Evolutionary conservation across 2,888 invertebrate genomes (phyloP).

Genomic region (Lithophane ornitopus): DNA sequence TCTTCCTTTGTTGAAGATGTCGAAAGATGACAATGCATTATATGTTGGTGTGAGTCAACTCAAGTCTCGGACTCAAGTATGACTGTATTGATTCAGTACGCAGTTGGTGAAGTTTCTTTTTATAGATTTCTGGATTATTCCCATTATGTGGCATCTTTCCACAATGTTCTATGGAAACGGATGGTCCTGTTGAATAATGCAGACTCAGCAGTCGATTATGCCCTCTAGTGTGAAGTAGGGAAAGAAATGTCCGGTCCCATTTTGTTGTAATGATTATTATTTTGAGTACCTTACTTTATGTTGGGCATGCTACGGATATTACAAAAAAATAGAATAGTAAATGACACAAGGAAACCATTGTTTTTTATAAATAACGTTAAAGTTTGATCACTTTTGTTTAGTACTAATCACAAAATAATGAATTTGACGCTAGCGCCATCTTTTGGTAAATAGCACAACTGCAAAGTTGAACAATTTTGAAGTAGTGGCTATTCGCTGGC

Average conservation of each 20-base stretch:
- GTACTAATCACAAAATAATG: rapidly evolving
- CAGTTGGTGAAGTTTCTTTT: constrained; percentile 1
- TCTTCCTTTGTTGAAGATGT: constrained; percentile 33
- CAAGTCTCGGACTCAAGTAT: neutral
- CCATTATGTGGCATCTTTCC: constrained; percentile 6
- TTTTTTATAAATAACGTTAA: neutral
- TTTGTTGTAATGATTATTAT: neutral
- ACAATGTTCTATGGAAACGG: constrained; percentile 47
- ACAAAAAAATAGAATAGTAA: neutral
- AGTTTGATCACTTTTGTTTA: neutral
- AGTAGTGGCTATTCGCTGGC: constrained; percentile 37
- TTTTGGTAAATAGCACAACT: constrained; percentile 24
- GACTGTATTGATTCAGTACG: constrained; percentile 20
- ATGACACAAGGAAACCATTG: neutral
- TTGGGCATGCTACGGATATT: too few relatives aligned
- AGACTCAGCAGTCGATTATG: constrained; percentile 2
- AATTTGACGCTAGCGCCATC: constrained; percentile 7
- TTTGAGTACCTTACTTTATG: too few relatives aligned
- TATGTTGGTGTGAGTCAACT: constrained; percentile 41
- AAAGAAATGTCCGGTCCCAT: neutral
- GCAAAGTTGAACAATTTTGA: neutral
- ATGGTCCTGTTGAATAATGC: neutral
- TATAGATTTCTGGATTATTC: constrained; percentile 43
- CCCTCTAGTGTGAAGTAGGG: constrained; percentile 39
- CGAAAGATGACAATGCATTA: constrained; percentile 44